Base-by-base conservation (phyloP, 2,888 invertebrate species). In the Unio delphinus region DNA sequence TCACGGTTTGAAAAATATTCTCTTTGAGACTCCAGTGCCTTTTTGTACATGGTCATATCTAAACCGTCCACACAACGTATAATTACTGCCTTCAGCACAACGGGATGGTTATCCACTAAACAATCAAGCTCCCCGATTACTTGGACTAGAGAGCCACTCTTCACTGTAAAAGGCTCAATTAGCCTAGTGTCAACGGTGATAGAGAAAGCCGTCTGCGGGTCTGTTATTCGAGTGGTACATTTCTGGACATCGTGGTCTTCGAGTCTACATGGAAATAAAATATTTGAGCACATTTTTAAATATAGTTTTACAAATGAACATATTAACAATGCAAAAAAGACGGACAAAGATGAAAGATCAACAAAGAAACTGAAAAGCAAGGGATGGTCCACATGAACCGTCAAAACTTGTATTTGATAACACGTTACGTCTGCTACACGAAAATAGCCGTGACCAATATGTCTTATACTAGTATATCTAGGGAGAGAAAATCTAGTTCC, bases 61-160 rank as follows among this genome's bases (percentile, higher is more conserved):
- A 85, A 64, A 1, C 80, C 83, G 65, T 84, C 84, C 18, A 83
- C 83, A 79, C 81, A 82, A 8, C 84, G 72, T 18, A 84, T 80
- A 20, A 83, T 76, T 20, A 83, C 67, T 7, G 83, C 82, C 54
- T 78, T 76, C 56, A 84, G 63, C 17, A 67, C 66, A 5, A 71
- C 56, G 2, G 58, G 58, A 55, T 59, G 30, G 11, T 56, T 28
- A 18, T 65, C 34, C 59, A 69, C 58, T 1, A 34, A 56, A 61
- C 58, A 70, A 7, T 78, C 79, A 4, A 80, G 57, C 63, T 85
- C 84, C 20, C 85, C 85, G 60, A 85, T 81, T 66, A 84, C 73
- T 67, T 81, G 80, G 64, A 82, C 81, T 55, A 82, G 67, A 18
- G 81, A 78, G 17, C 81, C 82, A 62, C 76, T 61, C 63, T 70